phyloP scores from a whole-genome alignment of 2,888 invertebrate species.

The Agonopterix arenella region DNA sequence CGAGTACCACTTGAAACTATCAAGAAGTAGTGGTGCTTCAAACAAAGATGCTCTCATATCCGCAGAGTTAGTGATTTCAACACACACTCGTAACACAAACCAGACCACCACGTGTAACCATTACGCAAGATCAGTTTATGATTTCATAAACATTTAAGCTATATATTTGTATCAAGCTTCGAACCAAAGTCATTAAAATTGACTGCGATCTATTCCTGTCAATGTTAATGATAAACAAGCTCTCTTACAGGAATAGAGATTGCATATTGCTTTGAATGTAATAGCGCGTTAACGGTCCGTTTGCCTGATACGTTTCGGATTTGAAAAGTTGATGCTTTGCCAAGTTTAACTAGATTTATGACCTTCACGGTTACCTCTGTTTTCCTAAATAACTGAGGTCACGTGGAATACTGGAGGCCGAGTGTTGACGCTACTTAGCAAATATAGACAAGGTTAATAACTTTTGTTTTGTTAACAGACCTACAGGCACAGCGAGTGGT shows the following conservation, averaged over 20 bases:
- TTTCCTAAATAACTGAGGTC: constrained; percentile 70
- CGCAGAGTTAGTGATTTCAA: not conserved
- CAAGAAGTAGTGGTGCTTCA: not conserved
- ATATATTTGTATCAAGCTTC: constrained; percentile 1
- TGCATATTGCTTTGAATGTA: constrained; percentile 26
- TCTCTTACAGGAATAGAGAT: constrained; percentile 22
- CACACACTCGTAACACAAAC: not conserved
- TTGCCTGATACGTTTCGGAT: constrained; percentile 48
- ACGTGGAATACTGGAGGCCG: constrained; percentile 35
- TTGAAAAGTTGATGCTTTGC: constrained; percentile 53
- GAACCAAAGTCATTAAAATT: constrained; percentile 5
- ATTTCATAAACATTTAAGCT: constrained; percentile 10
- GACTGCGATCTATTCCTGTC: constrained; percentile 12
- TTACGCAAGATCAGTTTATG: constrained; percentile 9
- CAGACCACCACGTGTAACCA: constrained; percentile 1
- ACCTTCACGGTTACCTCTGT: constrained; percentile 66
- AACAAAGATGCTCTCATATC: not conserved
- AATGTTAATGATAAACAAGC: constrained; percentile 18
- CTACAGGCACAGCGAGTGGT: constrained; percentile 90
- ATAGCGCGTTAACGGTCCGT: constrained; percentile 52
- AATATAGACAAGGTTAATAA: not conserved
- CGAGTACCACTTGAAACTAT: not conserved
- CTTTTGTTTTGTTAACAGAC: constrained; percentile 73
- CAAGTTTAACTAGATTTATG: constrained; percentile 62
- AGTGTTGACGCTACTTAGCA: constrained; percentile 18